Percentiles rank a stretch among this genome's conserved stretches.
phyloP scores from a whole-genome alignment of 2,113 vertebrate species.

The Rhinolophus ferrumequinum region DNA sequence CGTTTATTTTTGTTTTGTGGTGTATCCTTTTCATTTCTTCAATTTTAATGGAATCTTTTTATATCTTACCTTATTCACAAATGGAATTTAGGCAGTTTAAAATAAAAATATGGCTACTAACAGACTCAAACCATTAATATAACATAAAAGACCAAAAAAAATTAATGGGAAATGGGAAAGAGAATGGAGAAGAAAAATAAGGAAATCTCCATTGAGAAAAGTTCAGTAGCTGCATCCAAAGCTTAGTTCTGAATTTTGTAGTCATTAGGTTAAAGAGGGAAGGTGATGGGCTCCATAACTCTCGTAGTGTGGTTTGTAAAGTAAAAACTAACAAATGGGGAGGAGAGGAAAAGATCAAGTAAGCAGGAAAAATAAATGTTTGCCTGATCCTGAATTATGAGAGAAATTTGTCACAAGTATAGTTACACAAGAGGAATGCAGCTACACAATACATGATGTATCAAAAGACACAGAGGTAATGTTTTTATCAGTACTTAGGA shows the following conservation, averaged over 20 bases:
- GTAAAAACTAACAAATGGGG: constrained; percentile 39
- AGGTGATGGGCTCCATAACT: background rate
- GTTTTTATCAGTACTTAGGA: background rate
- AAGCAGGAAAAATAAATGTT: background rate
- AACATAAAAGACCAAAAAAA: background rate
- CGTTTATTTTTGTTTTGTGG: background rate
- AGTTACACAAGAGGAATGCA: background rate
- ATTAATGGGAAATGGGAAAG: background rate
- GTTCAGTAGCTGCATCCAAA: background rate
- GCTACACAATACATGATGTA: background rate
- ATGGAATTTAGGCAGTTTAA: background rate
- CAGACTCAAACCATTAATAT: background rate
- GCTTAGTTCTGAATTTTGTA: background rate
- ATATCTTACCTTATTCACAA: background rate
- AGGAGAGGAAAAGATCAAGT: background rate
- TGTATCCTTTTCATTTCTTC: background rate
- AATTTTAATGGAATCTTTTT: constrained; percentile 2
- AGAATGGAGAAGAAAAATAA: background rate
- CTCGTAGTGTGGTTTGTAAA: background rate
- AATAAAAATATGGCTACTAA: background rate
- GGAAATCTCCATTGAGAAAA: background rate
- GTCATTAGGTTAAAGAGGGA: background rate
- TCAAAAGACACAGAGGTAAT: background rate
- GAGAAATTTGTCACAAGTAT: background rate
- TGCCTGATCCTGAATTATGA: background rate